A percentile compares a stretch with the other conserved stretches of the same genome.
Evolutionary conservation across 2,797 vertebrate species (phyloP).

Genomic region (Betta splendens): DNA sequence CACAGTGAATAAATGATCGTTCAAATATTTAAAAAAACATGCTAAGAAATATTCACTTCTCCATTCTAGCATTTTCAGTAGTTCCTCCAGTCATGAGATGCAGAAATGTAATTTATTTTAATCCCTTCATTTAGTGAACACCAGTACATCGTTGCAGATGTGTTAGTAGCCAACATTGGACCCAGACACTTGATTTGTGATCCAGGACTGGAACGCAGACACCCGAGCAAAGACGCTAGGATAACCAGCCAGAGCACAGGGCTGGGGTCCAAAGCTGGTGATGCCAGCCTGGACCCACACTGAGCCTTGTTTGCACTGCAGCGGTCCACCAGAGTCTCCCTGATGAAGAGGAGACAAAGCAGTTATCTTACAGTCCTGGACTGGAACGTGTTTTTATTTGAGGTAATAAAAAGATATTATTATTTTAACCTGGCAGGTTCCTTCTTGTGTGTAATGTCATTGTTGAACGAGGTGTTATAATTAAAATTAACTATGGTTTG

Average conservation of each 20-base stretch:
- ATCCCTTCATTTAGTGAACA: too few species aligned
- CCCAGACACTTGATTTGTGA: constrained; percentile 33
- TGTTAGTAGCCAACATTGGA: neutral
- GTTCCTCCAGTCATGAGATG: too few species aligned
- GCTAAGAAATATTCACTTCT: too few species aligned
- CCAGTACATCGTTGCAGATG: too few species aligned
- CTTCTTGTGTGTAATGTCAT: constrained; percentile 75
- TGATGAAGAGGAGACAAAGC: constrained; percentile 26
- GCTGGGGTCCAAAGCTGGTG: constrained; percentile 63
- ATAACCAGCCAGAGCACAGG: constrained; percentile 51
- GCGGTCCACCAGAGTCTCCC: constrained; percentile 79
- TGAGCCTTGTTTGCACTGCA: constrained; percentile 67
- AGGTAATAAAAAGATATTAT: too few species aligned
- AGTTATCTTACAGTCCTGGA: too few species aligned
- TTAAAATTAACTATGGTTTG: constrained; percentile 60
- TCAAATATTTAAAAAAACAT: too few species aligned
- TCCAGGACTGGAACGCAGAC: constrained; percentile 69
- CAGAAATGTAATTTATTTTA: too few species aligned
- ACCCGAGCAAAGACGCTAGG: constrained; percentile 73
- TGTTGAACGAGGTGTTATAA: constrained; percentile 47
- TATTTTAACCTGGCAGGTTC: constrained; percentile 68
- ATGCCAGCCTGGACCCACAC: constrained; percentile 74
- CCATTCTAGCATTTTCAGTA: too few species aligned
- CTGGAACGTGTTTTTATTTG: too few species aligned
- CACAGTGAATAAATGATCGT: too few species aligned